Base-by-base conservation (phyloP, 2,888 invertebrate genomes). In the Limnephilus lunatus region DNA sequence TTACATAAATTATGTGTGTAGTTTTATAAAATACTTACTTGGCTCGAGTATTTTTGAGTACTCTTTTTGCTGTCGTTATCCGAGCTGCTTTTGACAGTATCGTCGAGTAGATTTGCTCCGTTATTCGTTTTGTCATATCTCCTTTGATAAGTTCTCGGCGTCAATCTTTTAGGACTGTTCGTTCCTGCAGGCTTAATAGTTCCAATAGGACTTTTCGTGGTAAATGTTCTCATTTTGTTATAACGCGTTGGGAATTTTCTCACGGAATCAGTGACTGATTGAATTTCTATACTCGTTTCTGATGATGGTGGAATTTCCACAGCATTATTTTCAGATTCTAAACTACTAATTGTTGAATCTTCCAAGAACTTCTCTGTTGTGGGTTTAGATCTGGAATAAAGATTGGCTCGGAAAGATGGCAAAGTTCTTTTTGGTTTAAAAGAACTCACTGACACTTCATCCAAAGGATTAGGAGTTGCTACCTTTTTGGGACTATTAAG, bases 141-240 rank as follows among this genome's bases (percentile, higher is more conserved):
- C 90, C 88, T 95, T 94, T 44, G 94, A 92, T 91, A 94, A 94
- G 93, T 94, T 94, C 93, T 91, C 39, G 91, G 94, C 94, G 93
- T 94, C 94, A 85, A 94, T 93, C 68, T 92, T 80, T 85, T 93
- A 88, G 91, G 92, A 91, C 81, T 92, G 44, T 88, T 93, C 90
- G 91, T 92, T 92, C 80, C 92, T 82, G 92, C 93, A 39, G 92
- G 91, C 92, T 91, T 94, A 85, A 91, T 93, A 44, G 91, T 48
- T n/a, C 92, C 90, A 35, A 80, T 68, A 31, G 80, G 81, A 53
- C 90, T 93, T 85, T 82, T 92, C 68, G 92, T 82, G 2, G 90
- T 15, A 44, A 80, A 35, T n/a, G 89, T 89, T 30, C 68, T 81
- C 82, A 87, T 82, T 89, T 81, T 90, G 35, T 25, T 91, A 81